Percentiles rank a stretch among this genome's conserved stretches.
Conservation (phyloP, 35 echinoderm and acorn worm genomes). For the Antedon bifida region DNA sequence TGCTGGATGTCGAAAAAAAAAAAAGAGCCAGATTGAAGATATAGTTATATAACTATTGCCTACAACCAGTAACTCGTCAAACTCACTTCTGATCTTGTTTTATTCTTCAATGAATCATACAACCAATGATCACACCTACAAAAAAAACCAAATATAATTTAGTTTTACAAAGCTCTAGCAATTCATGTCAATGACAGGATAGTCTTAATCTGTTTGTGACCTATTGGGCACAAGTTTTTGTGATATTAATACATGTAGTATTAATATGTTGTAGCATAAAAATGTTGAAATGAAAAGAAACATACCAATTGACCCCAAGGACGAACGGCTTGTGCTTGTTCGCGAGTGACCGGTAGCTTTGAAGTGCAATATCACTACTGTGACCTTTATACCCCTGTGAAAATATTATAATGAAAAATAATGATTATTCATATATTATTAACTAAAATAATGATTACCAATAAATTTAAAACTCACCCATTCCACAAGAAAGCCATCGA, state of each 20-base stretch:
- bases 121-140: conserved; percentile 95
- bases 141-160: neutral
- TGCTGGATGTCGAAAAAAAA: too few relatives aligned
- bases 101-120: conserved; percentile 38
- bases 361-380: conserved; percentile 54
- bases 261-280: too few relatives aligned
- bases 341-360: conserved; percentile 21
- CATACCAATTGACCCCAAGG: conserved; percentile 90
- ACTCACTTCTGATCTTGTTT: conserved; percentile 49
- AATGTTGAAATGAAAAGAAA: neutral
- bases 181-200: too few relatives aligned
- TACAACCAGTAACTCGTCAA: too few relatives aligned
- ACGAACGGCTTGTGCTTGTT: conserved; percentile 38
- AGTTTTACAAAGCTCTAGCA: too few relatives aligned
- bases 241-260: too few relatives aligned
- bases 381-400: conserved; percentile 68
- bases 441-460: too few relatives aligned
- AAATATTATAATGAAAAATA: neutral
- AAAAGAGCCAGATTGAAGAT: too few relatives aligned
- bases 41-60: too few relatives aligned
- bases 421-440: too few relatives aligned
- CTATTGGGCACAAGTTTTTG: too few relatives aligned
- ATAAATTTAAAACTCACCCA: conserved; percentile 75
- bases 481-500: conserved; percentile 84
- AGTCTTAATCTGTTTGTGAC: too few relatives aligned